phyloP scores from a whole-genome alignment of 2,888 invertebrate genomes.

The Ennomos quercinarius region DNA sequence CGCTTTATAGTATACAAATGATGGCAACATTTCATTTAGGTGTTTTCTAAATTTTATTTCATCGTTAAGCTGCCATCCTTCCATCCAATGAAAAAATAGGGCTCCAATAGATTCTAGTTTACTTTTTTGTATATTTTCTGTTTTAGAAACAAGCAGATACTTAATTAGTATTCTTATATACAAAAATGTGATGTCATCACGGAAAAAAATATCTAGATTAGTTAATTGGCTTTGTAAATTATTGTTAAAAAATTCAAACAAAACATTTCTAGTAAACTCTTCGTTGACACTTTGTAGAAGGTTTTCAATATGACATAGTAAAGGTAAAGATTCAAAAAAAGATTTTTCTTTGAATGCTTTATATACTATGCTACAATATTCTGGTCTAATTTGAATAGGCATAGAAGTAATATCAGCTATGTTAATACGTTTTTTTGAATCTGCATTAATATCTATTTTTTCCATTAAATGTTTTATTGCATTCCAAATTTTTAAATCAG shows the following conservation, averaged over 20 bases:
- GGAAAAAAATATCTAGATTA: conserved; percentile 6
- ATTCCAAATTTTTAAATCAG: conserved; percentile 54
- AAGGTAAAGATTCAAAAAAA: conserved; percentile 23
- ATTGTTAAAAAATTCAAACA: conserved; percentile 30
- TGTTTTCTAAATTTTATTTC: conserved; percentile 8
- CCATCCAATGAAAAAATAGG: conserved; percentile 50
- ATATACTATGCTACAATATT: conserved; percentile 54
- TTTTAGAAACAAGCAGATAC: conserved; percentile 54
- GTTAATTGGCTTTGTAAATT: conserved; percentile 34
- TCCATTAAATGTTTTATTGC: conserved; percentile 49
- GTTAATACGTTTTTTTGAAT: conserved; percentile 21
- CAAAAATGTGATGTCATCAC: conserved; percentile 28
- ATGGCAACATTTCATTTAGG: conserved; percentile 46
- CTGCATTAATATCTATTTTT: conserved; percentile 35
- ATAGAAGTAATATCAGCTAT: conserved; percentile 38
- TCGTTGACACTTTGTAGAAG: conserved; percentile 22
- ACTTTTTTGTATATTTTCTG: conserved; percentile 43
- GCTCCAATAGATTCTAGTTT: conserved; percentile 49
- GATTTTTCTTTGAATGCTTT: conserved; percentile 32
- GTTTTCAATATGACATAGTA: conserved; percentile 45
- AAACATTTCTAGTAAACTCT: conserved; percentile 28
- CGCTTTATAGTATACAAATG: conserved; percentile 28
- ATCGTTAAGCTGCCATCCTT: conserved; percentile 10
- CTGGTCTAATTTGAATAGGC: conserved; percentile 49
- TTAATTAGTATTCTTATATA: conserved; percentile 56